Evolutionary conservation across 1,140 invertebrate genomes (phyloP), one percentile per base, ranked within the genome.

Genomic region (Lysiphlebus fabarum): DNA sequence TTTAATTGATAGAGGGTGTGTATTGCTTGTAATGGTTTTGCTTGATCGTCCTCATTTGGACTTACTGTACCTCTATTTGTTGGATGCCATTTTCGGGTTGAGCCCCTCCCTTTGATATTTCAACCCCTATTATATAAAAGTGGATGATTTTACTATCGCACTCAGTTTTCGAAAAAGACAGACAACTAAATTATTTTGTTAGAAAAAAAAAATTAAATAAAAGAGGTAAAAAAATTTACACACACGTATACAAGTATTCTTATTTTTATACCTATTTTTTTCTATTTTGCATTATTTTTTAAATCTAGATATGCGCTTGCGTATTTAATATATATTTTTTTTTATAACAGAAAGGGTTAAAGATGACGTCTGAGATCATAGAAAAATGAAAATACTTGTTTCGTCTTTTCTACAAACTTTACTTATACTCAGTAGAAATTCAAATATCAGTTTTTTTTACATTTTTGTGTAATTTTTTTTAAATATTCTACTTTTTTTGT

Each of bases 81-180:
- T 2, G 17, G 17, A 70, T 70, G 70, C 71, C 71, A 73, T 73
- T 73, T 73, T 71, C 65, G 65, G 65, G 62, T 63, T 26, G 17
- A 72, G 71, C 71, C 71, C 71, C 71, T 73, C 71, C 71, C 71
- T 73, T 73, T 67, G 11, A 12, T 33, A 70, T 63, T 63, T 65
- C 61, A 49, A 51, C 17, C 53, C 53, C 40, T 58, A n/a, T n/a
- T 26, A 2, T 26, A 4, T 26, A 26, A 26, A 26, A 26, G 17
- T 1, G 17, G 17, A 26, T 26, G 17, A 26, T 26, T 26, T 26
- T 26, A 2, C 50, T 53, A 62, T 55, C 54, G 14, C 57, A 62
- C 58, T 67, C 51, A 59, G 57, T 54, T 40, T 54, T 59, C 51
- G 54, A 59, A 54, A 59, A 33, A 48, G 54, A 48, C 43, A 14